Base-by-base conservation (phyloP, 2,888 invertebrate species). In the Tenthredo distinguenda region DNA sequence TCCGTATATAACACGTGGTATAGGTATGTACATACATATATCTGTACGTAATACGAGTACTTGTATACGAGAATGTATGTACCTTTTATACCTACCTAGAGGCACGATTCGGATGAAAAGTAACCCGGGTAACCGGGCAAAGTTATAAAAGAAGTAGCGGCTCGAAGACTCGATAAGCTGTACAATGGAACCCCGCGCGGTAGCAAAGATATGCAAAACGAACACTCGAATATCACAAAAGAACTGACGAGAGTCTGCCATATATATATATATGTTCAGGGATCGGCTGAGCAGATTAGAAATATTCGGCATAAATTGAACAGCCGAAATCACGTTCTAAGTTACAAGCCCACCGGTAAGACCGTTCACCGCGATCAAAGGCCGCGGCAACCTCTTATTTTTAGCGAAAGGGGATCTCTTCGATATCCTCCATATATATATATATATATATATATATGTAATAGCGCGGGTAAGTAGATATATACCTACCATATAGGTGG, bases 161-260 rank as follows among this genome's bases (percentile, higher is more conserved):
- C 68, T 68, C 68, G 21, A 43, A 74, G 72, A 40, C 21, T 74
- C 72, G 72, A 74, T 74, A 74, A 74, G 72, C 43, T 74, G 21
- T 74, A 74, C 43, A 74, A 74, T 74, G 26, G 72, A 74, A 26
- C 21, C 12, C 21, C 43, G 12, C 3, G 40, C 18, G 71, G 43
- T 43, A 15, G 40, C 21, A 74, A n/a, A 26, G 43, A 74, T 74
- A 43, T n/a, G 72, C 26, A 37, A 74, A 74, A 74, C 43, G 68
- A 68, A 68, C 34, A 34, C 34, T 68, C 68, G 3, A 26, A 34
- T 68, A 26, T 34, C 68, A 34, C 34, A 68, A 34, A 68, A 68
- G 18, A 68, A 31, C 68, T 18, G 34, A 68, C 34, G 68, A 34
- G 68, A 26, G 18, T 34, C 15, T 15, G 18, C 62, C 62, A 26